phyloP scores from a whole-genome alignment of 1,140 invertebrate genomes.

The Drepana arcuata region DNA sequence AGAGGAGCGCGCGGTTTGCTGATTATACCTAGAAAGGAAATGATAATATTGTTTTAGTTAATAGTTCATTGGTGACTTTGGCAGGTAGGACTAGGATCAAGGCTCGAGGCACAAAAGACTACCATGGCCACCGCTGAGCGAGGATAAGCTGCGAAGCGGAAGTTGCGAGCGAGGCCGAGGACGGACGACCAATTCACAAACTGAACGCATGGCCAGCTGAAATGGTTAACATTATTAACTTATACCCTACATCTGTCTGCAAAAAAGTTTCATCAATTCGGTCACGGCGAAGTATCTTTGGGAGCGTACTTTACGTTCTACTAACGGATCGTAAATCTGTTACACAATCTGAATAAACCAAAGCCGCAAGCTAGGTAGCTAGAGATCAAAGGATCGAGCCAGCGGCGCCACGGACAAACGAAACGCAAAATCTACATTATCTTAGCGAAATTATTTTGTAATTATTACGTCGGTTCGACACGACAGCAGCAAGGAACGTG shows the following conservation, averaged over 20 bases:
- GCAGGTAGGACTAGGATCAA: constrained; percentile 48
- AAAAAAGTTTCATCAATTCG: too few relatives aligned
- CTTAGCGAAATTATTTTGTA: constrained; percentile 37
- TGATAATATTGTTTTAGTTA: constrained; percentile 41
- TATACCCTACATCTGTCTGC: constrained; percentile 7
- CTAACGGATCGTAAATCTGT: too few relatives aligned
- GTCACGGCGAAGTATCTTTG: too few relatives aligned
- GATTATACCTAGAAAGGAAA: constrained; percentile 70
- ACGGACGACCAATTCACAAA: constrained; percentile 56
- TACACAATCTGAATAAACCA: neutral
- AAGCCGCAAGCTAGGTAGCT: neutral
- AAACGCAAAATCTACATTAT: constrained; percentile 4
- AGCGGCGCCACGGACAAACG: neutral
- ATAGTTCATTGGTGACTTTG: constrained; percentile 29
- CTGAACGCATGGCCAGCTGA: constrained; percentile 30
- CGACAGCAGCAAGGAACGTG: too few relatives aligned
- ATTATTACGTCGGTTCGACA: constrained; percentile 33
- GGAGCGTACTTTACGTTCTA: too few relatives aligned
- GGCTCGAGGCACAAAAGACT: constrained; percentile 48
- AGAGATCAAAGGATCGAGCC: neutral
- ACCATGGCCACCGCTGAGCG: constrained; percentile 52
- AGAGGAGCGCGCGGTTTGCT: constrained; percentile 59
- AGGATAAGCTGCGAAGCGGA: constrained; percentile 64
- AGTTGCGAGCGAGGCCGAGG: constrained; percentile 60
- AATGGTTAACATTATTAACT: constrained; percentile 21